A percentile compares a stretch with the other conserved stretches of the same genome.
Conservation (phyloP, 2,888 invertebrate species). For the Peribatodes rhomboidaria region DNA sequence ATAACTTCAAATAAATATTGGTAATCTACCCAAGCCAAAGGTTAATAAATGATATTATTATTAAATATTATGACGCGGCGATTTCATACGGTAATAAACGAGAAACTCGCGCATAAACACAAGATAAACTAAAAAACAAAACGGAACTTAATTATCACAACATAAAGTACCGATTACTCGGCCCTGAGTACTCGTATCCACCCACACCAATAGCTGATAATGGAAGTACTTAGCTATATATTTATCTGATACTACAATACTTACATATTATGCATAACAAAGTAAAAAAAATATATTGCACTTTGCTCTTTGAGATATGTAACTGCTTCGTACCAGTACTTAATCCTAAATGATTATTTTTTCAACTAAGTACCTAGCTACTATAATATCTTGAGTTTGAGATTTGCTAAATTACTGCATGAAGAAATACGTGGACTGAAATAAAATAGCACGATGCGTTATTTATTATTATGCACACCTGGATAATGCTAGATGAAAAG, state of each 20-base stretch:
- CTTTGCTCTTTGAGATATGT: neutral
- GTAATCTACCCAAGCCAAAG: neutral
- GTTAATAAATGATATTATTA: neutral
- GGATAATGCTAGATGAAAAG: conserved; percentile 9
- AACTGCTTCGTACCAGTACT: no score
- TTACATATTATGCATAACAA: neutral
- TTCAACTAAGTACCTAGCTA: neutral
- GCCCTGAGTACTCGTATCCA: conserved; percentile 1
- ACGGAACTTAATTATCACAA: conserved; percentile 26
- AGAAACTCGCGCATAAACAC: conserved; percentile 10
- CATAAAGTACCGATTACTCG: conserved; percentile 7
- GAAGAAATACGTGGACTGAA: neutral
- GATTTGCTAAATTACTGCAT: no score
- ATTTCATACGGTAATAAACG: conserved; percentile 4
- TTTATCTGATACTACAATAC: neutral
- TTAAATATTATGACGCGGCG: neutral
- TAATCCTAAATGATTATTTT: neutral
- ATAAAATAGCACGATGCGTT: neutral
- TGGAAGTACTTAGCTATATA: neutral
- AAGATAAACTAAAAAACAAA: conserved; percentile 25
- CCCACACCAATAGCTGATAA: conserved; percentile 14
- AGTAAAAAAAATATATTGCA: no score
- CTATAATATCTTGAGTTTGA: no score
- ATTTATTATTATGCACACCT: neutral
- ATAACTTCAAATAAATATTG: neutral